Evolutionary conservation across 2,113 vertebrate genomes (phyloP), one percentile per base, ranked within the genome.

Genomic region (Hemibagrus wyckioides): DNA sequence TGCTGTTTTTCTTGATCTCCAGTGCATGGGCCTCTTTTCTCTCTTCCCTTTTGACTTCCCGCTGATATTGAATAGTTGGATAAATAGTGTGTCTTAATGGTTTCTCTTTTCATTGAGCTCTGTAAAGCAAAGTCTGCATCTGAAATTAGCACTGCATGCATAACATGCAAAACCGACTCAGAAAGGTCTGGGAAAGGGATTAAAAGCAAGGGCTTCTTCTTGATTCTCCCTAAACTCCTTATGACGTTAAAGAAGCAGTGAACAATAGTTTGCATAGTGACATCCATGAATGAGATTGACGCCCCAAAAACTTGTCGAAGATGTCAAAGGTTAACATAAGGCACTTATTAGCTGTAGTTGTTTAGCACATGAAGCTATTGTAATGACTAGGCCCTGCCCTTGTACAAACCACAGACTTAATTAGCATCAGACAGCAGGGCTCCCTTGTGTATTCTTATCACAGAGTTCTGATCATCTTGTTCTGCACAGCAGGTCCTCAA

Each of bases 141-240:
- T 86, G 85, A 93, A 93, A 93, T 90, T 90, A 92, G 86, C 80
- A 67, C 33, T 56, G 89, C 87, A 91, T 91, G 92, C 91, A 92
- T 86, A 91, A 89, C 75, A 89, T 92, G 76, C 86, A 90, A 91
- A 90, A 90, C 88, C n/a, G 85, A 83, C 30, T 23, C 1, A 59
- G 80, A 84, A 75, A n/a, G 82, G 80, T 77, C 52, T 30, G 81
- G 81, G 71, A 84, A 89, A 83, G 77, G 80, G 89, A 81, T 89
- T 90, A 33, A 82, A 90, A 87, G 89, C 90, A 80, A 61, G 83
- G 73, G 71, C 85, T 88, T 88, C 83, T 91, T 84, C 23, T n/a
- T 50, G 83, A n/a, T 54, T 30, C 57, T 48, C 41, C 41, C 30
- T 23, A 63, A 61, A 90, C 85, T 88, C 82, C 88, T 65, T 84